Conservation (phyloP, 2,797 vertebrate species). For the Pelodytes ibericus region DNA sequence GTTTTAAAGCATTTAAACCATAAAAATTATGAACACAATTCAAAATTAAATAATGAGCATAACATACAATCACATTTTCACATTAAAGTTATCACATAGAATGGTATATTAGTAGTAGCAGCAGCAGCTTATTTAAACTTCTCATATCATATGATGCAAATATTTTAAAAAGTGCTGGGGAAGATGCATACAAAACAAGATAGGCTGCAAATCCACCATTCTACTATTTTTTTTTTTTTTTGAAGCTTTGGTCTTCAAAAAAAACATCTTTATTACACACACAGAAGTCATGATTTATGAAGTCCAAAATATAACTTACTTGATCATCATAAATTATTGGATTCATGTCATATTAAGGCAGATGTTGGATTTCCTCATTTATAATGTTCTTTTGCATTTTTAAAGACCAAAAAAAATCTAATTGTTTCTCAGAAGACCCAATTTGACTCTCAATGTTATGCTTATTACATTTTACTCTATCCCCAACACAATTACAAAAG, state of each 20-base stretch:
- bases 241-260: not conserved
- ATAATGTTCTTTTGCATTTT: conserved; percentile 63
- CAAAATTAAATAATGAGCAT: too few relatives aligned
- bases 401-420: conserved; percentile 56
- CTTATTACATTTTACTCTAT: conserved; percentile 71
- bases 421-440: conserved; percentile 63
- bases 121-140: too few relatives aligned
- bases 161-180: not conserved
- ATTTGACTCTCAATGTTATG: conserved; percentile 68
- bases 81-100: too few relatives aligned
- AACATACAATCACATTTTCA: too few relatives aligned
- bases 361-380: conserved; percentile 45
- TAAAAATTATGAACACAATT: too few relatives aligned
- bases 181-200: not conserved
- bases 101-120: too few relatives aligned
- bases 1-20: too few relatives aligned
- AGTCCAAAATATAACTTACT: conserved; percentile 59
- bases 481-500: conserved; percentile 74
- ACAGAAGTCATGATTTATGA: conserved; percentile 63
- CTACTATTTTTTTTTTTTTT: conserved; percentile 24
- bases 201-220: not conserved
- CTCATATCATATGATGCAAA: not conserved
- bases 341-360: conserved; percentile 33
- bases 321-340: conserved; percentile 31
- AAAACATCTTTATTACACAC: conserved; percentile 31